Base-by-base conservation (phyloP, 2,797 vertebrate species). In the Hyperoplus lanceolatus region DNA sequence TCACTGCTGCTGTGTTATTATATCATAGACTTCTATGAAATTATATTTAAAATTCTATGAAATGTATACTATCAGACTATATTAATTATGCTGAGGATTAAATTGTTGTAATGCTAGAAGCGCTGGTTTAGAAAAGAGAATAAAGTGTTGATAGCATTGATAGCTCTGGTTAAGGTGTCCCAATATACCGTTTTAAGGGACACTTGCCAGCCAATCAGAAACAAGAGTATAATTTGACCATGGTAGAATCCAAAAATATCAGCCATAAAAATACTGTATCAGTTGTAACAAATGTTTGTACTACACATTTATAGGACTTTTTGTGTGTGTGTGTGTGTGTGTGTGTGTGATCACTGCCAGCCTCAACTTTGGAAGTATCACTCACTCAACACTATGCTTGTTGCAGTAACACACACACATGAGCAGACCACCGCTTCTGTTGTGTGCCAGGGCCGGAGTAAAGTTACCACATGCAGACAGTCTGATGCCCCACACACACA, bases 381-480 rank as follows among this genome's bases (percentile, higher is more conserved):
- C 68, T 90, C 86, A 83, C 67, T 88, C 82, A 88, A 77, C 87
- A 79, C 62, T 42, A 4, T 42, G 56, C 73, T 63, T 46, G 56
- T 77, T 76, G 48, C 55, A 43, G 10, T 66, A 65, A 70, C 79
- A 69, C 72, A 71, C 63, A 42, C 70, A 76, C 71, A 48, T 61
- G 12, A 67, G 63, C 71, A 49, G 72, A 84, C 82, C 77, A 82
- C 81, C 81, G 11, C 65, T 65, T 79, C 43, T 58, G 64, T 49
- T 75, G 75, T 73, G 68, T 85, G 84, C 75, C 79, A 81, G 62
- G 73, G 60, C 59, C 21, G 50, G 82, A 76, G 68, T 86, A 83
- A 53, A 73, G 79, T 83, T 85, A 82, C 83, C 73, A 61, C 70
- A 75, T 63, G 79, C 75, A 83, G 82, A 85, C 84, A 81, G 64